Evolutionary conservation across 1,140 invertebrate species (phyloP).

Genomic region (Ceratosolen fusciceps): DNA sequence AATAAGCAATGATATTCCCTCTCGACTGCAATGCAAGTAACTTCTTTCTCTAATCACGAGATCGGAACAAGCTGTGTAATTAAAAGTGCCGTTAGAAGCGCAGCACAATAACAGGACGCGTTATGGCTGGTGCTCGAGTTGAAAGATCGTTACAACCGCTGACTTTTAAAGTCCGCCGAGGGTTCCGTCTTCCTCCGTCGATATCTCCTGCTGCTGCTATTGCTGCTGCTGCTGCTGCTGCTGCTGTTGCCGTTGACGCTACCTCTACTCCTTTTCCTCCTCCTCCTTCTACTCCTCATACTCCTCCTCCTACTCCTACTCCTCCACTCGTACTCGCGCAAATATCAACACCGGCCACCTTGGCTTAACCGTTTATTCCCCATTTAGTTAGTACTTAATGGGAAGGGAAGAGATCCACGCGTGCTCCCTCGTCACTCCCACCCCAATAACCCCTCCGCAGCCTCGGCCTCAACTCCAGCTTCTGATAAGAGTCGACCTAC

Average conservation of each 20-base stretch:
- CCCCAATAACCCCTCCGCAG: no score
- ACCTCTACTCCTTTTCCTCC: no score
- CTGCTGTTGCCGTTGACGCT: no score
- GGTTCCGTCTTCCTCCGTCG: background rate
- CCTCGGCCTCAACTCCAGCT: no score
- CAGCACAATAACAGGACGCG: slow-evolving; percentile 45
- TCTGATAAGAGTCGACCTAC: no score
- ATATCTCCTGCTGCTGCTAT: no score
- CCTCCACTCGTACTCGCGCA: background rate
- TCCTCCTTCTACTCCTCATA: no score
- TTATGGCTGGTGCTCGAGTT: slow-evolving; percentile 42
- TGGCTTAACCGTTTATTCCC: slow-evolving; percentile 4
- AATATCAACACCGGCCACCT: slow-evolving; percentile 17
- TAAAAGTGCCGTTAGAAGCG: slow-evolving; percentile 43
- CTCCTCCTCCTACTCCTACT: no score
- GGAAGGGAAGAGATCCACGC: background rate
- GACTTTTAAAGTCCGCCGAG: slow-evolving; percentile 25
- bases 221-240: no score
- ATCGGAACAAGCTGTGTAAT: slow-evolving; percentile 37
- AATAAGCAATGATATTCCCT: background rate
- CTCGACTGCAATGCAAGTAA: background rate
- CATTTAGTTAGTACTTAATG: background rate
- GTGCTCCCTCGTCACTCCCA: background rate
- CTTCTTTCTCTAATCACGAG: slow-evolving; percentile 38
- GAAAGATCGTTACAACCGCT: slow-evolving; percentile 39